Percentiles rank a stretch among this genome's conserved stretches.
These are phyloP conservation scores for Dasypolia templi DNA, from an alignment of 2,888 invertebrate genomes.

Conservation along the genomic window DNA sequence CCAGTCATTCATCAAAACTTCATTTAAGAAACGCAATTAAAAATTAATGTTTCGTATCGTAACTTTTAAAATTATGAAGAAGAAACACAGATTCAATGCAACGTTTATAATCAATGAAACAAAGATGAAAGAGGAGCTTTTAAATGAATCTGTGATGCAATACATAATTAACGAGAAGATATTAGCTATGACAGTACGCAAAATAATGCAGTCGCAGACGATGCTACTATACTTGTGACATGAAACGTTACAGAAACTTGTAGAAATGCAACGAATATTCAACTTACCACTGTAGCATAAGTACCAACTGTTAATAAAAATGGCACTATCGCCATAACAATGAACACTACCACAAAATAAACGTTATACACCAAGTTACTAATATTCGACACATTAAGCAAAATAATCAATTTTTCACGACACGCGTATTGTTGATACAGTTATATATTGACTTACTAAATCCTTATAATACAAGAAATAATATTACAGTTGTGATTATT, in stretches of 20 bases:
- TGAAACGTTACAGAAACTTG: not conserved
- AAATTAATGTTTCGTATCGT: constrained; percentile 30
- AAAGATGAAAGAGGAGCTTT: constrained; percentile 14
- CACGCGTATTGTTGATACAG: not conserved
- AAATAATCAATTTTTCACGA: not conserved
- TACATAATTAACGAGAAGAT: not conserved
- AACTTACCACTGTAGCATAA: not conserved
- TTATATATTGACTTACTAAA: not conserved
- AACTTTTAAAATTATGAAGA: not conserved
- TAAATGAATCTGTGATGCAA: constrained; percentile 1
- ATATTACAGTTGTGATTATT: constrained; percentile 12
- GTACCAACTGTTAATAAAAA: not conserved
- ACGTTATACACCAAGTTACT: not conserved
- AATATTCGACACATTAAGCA: not conserved
- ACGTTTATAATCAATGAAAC: not conserved
- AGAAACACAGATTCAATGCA: not conserved
- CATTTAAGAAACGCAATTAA: constrained; percentile 24
- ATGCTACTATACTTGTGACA: not conserved
- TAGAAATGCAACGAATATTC: not conserved
- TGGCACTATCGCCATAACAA: not conserved
- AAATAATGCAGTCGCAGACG: not conserved
- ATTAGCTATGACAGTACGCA: not conserved
- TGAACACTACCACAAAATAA: not conserved
- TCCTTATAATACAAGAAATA: constrained; percentile 13
- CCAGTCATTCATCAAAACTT: constrained; percentile 35